These are phyloP conservation scores for Ceratina calcarata DNA, from an alignment of 1,140 invertebrate species.

Conservation along the genomic window DNA sequence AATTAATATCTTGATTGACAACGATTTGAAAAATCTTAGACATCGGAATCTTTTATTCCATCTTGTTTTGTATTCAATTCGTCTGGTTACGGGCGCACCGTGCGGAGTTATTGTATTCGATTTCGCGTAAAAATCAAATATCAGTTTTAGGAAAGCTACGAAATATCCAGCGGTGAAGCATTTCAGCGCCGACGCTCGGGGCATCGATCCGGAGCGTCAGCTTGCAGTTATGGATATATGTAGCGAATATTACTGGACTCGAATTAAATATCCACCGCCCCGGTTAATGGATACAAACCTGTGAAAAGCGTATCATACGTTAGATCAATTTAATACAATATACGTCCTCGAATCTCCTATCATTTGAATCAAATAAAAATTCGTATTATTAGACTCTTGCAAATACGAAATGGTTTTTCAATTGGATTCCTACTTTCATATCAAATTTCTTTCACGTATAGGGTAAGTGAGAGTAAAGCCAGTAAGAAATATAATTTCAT, in stretches of 20 bases:
- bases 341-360: neutral
- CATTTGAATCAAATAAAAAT: neutral
- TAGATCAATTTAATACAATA: constrained; percentile 23
- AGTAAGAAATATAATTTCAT: no score
- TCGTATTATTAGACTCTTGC: no score
- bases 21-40: no score
- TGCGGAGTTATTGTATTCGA: neutral
- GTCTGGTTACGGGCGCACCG: neutral
- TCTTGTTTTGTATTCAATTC: no score
- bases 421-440: no score
- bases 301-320: constrained; percentile 13
- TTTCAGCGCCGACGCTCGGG: constrained; percentile 70
- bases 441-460: no score
- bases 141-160: constrained; percentile 32
- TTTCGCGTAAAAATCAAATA: constrained; percentile 14
- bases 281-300: constrained; percentile 32
- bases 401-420: no score
- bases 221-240: constrained; percentile 77
- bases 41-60: no score
- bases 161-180: constrained; percentile 48
- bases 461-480: no score
- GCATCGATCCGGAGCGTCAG: constrained; percentile 79
- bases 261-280: constrained; percentile 56
- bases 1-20: no score
- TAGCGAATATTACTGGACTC: constrained; percentile 60